Percentiles rank a stretch among this genome's conserved stretches.
These are phyloP conservation scores for Orycteropus afer DNA, from an alignment of 2,113 vertebrate species.

Conservation along the genomic window DNA sequence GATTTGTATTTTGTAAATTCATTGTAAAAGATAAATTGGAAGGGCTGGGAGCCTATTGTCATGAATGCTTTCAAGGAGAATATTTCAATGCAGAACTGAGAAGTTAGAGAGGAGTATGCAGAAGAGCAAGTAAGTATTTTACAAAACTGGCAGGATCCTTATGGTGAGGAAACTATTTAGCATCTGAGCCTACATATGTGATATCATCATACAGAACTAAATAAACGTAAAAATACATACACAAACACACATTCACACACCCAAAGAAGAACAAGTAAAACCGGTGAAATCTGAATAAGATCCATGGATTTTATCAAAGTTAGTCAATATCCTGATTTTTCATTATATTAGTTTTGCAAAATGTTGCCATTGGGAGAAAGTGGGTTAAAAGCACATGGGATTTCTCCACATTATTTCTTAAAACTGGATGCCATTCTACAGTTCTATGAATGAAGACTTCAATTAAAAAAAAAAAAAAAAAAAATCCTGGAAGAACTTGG, in stretches of 20 bases:
- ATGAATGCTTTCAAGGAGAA: not conserved
- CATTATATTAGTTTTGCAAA: not conserved
- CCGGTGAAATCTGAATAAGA: not conserved
- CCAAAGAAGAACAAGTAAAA: not conserved
- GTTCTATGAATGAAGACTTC: not conserved
- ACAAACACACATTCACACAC: not conserved
- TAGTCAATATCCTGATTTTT: not conserved
- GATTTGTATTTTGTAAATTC: constrained; percentile 8
- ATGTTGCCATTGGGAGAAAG: not conserved
- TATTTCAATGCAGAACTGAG: not conserved
- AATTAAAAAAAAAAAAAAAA: not conserved
- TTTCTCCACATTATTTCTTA: too few relatives aligned
- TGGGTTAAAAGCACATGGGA: not conserved
- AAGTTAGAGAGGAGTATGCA: not conserved
- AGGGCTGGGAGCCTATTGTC: not conserved
- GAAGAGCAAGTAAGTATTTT: not conserved
- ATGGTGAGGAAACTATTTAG: not conserved
- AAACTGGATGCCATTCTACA: not conserved
- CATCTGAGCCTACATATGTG: not conserved
- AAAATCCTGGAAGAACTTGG: not conserved
- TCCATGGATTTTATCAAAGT: not conserved
- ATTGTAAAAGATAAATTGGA: not conserved
- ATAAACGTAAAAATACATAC: not conserved
- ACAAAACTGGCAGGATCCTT: not conserved
- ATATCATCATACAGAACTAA: not conserved